phyloP scores from a whole-genome alignment of 2,797 vertebrate species.

The Pangasius djambal region DNA sequence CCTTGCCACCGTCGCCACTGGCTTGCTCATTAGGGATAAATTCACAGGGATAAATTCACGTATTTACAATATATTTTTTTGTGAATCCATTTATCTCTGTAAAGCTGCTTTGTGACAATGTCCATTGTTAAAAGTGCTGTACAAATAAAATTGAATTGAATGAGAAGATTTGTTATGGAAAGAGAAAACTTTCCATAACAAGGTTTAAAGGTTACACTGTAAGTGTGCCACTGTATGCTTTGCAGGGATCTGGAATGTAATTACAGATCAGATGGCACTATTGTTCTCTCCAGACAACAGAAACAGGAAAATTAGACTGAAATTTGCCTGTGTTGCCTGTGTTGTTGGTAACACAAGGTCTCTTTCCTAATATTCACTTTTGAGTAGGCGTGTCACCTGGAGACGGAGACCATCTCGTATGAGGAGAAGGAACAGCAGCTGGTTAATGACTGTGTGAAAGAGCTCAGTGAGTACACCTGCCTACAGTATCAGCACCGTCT shows the following conservation, averaged over 20 bases:
- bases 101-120: too few relatives aligned
- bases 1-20: too few relatives aligned
- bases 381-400: slow-evolving; percentile 88
- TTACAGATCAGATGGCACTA: neutral
- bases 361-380: neutral
- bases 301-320: neutral
- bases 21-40: too few relatives aligned
- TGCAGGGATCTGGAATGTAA: neutral
- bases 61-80: too few relatives aligned
- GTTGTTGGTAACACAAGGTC: slow-evolving; percentile 12
- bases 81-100: too few relatives aligned
- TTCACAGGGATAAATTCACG: too few relatives aligned
- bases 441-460: slow-evolving; percentile 98
- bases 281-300: neutral
- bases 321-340: neutral
- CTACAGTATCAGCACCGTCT: neutral
- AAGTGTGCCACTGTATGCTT: neutral
- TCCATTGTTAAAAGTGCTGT: too few relatives aligned
- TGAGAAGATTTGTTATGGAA: neutral
- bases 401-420: slow-evolving; percentile 95
- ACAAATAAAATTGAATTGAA: too few relatives aligned
- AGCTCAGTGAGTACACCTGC: slow-evolving; percentile 85
- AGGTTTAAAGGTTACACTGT: neutral
- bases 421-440: slow-evolving; percentile 98
- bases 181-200: neutral